A percentile compares a stretch with the other conserved stretches of the same genome.
These are phyloP conservation scores for Mythimna impura DNA, from an alignment of 2,888 invertebrate genomes.

Conservation along the genomic window DNA sequence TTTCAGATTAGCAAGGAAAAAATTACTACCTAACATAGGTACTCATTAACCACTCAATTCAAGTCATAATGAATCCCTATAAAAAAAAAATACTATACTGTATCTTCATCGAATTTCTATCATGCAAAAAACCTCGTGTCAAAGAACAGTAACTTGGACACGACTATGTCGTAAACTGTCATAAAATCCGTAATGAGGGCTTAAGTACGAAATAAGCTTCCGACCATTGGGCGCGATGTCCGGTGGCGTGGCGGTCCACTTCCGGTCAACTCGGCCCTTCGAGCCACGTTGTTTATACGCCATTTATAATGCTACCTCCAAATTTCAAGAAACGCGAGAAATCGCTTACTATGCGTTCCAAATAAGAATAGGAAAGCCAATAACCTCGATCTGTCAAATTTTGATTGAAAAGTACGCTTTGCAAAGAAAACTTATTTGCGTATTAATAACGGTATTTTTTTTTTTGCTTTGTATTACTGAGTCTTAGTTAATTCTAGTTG, in stretches of 20 bases:
- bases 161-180: conserved; percentile 51
- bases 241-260: conserved; percentile 57
- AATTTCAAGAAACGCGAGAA: conserved; percentile 36
- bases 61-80: neutral
- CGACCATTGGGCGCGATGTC: conserved; percentile 64
- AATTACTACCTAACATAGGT: too few species aligned
- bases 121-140: neutral
- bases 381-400: too few species aligned
- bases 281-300: conserved; percentile 53
- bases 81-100: neutral
- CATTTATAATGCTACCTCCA: conserved; percentile 28
- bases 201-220: conserved; percentile 69
- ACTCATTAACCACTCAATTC: too few species aligned
- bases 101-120: neutral
- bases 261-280: conserved; percentile 60
- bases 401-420: too few species aligned
- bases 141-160: conserved; percentile 17
- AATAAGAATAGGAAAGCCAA: too few species aligned
- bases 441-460: too few species aligned
- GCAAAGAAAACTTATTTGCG: too few species aligned
- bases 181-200: conserved; percentile 66
- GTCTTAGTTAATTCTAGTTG: too few species aligned
- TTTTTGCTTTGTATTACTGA: too few species aligned
- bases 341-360: neutral
- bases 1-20: too few species aligned